phyloP scores from a whole-genome alignment of 2,888 invertebrate genomes.

The Lissonota sp. region DNA sequence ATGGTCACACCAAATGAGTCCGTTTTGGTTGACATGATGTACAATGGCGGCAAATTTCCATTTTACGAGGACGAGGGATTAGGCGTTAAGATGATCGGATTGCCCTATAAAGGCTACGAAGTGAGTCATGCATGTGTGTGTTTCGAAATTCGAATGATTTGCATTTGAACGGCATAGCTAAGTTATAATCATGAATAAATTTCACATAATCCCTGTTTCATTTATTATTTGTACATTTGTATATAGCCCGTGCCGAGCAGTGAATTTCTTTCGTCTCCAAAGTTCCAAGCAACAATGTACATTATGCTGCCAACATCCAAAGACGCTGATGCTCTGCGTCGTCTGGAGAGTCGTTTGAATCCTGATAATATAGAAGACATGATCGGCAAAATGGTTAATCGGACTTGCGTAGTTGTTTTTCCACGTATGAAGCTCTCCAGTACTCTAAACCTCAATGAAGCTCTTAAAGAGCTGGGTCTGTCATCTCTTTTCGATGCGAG shows the following conservation, averaged over 20 bases:
- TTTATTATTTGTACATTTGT: neutral
- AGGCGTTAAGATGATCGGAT: conserved; percentile 87
- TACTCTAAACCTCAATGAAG: conserved; percentile 85
- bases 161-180: no score
- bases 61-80: conserved; percentile 85
- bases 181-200: no score
- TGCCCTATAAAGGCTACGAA: conserved; percentile 89
- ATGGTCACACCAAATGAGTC: conserved; percentile 77
- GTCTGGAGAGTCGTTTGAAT: conserved; percentile 85
- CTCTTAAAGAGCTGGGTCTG: conserved; percentile 87
- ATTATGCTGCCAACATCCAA: conserved; percentile 87
- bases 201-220: neutral
- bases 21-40: conserved; percentile 87
- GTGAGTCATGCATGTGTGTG: conserved; percentile 75
- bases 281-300: conserved; percentile 85
- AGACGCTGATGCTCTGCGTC: conserved; percentile 83
- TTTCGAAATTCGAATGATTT: no score
- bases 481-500: conserved; percentile 87
- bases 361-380: conserved; percentile 84
- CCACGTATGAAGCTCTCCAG: conserved; percentile 90
- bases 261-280: neutral
- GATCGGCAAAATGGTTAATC: conserved; percentile 84
- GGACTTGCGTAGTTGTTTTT: conserved; percentile 86
- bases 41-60: conserved; percentile 86
- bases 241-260: neutral